These are phyloP conservation scores for Cyclophora punctaria DNA, from an alignment of 2,888 invertebrate species.

Conservation along the genomic window DNA sequence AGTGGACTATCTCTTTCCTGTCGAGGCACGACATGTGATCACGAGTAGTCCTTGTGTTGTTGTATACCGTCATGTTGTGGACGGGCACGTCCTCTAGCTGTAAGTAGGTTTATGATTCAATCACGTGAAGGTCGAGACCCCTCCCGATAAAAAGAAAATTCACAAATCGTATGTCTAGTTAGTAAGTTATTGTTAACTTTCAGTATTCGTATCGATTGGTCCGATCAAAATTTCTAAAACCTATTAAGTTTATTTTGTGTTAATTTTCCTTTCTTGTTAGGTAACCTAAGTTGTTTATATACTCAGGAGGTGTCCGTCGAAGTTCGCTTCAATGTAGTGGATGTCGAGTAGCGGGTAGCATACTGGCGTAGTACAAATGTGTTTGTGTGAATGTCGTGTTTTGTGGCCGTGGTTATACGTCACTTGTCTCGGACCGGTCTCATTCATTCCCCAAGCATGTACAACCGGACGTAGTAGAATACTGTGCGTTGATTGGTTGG, in stretches of 20 bases:
- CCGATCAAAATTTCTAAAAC: slow-evolving; percentile 39
- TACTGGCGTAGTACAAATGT: slow-evolving; percentile 72
- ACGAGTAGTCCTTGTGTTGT: too few relatives aligned
- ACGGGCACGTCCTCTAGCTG: slow-evolving; percentile 44
- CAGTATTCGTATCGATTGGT: slow-evolving; percentile 48
- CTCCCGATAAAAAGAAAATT: slow-evolving; percentile 3
- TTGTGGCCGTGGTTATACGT: slow-evolving; percentile 24
- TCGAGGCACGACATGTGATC: too few relatives aligned
- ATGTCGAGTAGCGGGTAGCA: slow-evolving; percentile 48
- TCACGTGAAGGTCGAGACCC: slow-evolving; percentile 32
- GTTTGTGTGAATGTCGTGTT: slow-evolving; percentile 36
- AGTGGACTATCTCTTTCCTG: too few relatives aligned
- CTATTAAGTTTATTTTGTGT: slow-evolving; percentile 40
- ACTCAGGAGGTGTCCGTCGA: slow-evolving; percentile 46
- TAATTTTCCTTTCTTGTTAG: slow-evolving; percentile 33
- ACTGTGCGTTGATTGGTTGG: too few relatives aligned
- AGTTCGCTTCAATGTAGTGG: slow-evolving; percentile 29
- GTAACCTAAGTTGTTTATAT: slow-evolving; percentile 26
- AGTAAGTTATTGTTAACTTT: slow-evolving; percentile 29
- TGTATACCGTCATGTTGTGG: slow-evolving; percentile 29
- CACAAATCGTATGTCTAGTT: slow-evolving; percentile 35
- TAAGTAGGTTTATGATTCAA: slow-evolving; percentile 50
- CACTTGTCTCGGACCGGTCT: too few relatives aligned
- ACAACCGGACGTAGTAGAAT: not conserved
- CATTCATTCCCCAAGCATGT: too few relatives aligned